phyloP scores from a whole-genome alignment of 2,888 invertebrate species.

The Incurvaria masculella region DNA sequence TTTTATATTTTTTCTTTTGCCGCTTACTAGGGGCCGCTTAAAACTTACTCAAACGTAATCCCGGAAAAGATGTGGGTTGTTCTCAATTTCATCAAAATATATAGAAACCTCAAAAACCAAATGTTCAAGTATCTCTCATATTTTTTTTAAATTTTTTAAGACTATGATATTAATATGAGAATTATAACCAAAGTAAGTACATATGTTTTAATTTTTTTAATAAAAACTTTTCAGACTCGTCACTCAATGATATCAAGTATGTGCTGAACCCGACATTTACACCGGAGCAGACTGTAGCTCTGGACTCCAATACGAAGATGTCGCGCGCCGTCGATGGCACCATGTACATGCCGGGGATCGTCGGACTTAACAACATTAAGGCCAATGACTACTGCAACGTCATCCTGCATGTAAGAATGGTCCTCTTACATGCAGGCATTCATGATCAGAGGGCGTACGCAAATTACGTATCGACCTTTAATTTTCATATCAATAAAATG shows the following conservation, averaged over 20 bases:
- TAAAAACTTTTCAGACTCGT: slow-evolving; percentile 67
- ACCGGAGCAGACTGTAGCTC: slow-evolving; percentile 70
- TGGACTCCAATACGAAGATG: slow-evolving; percentile 81
- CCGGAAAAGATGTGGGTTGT: too few species aligned
- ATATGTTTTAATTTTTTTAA: slow-evolving; percentile 1
- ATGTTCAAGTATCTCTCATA: too few species aligned
- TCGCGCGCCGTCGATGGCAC: slow-evolving; percentile 96
- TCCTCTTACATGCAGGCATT: neutral
- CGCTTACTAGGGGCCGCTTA: too few species aligned
- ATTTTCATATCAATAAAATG: too few species aligned
- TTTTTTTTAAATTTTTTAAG: too few species aligned
- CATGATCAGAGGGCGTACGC: neutral
- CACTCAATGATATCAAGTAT: slow-evolving; percentile 97
- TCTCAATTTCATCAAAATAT: too few species aligned
- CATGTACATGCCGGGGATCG: slow-evolving; percentile 95
- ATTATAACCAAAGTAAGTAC: too few species aligned
- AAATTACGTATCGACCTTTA: too few species aligned
- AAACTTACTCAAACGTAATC: too few species aligned
- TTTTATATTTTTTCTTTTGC: too few species aligned
- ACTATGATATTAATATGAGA: too few species aligned
- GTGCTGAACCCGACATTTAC: slow-evolving; percentile 97
- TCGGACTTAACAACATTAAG: slow-evolving; percentile 98
- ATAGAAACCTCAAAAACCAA: too few species aligned
- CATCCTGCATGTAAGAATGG: slow-evolving; percentile 76
- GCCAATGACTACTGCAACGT: slow-evolving; percentile 99